phyloP scores from a whole-genome alignment of 2,113 vertebrate species.

The Cyprinus carpio region DNA sequence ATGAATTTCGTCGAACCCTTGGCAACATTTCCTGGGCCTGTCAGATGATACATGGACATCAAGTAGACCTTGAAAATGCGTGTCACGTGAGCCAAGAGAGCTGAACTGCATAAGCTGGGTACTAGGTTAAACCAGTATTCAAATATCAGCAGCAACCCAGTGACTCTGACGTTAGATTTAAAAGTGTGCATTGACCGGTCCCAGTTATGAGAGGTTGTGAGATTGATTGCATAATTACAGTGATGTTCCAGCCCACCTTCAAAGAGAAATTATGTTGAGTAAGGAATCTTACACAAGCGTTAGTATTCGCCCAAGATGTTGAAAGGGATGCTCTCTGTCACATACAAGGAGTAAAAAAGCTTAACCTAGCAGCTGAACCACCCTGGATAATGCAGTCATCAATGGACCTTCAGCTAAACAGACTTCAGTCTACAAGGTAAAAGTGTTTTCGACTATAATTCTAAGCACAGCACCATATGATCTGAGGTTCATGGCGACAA shows the following conservation, averaged over 20 bases:
- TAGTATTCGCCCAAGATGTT: conserved; percentile 80
- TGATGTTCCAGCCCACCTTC: conserved; percentile 82
- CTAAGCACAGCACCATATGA: conserved; percentile 69
- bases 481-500: conserved; percentile 65
- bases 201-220: conserved; percentile 85
- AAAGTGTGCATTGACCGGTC: conserved; percentile 81
- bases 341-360: conserved; percentile 85
- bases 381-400: conserved; percentile 85
- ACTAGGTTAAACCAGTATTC: conserved; percentile 71
- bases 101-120: conserved; percentile 71
- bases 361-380: conserved; percentile 74
- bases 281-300: conserved; percentile 70
- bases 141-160: conserved; percentile 76
- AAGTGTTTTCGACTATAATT: conserved; percentile 73
- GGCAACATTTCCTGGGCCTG: conserved; percentile 83
- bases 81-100: conserved; percentile 67
- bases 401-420: conserved; percentile 82
- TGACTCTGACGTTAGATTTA: conserved; percentile 77
- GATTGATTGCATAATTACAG: conserved; percentile 92
- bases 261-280: conserved; percentile 68
- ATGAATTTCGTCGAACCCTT: conserved; percentile 66
- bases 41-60: conserved; percentile 87
- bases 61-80: conserved; percentile 80
- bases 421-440: conserved; percentile 80
- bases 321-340: conserved; percentile 82